These are phyloP conservation scores for Corythornis madagascariensis DNA, from an alignment of 2,113 vertebrate genomes.

Conservation along the genomic window DNA sequence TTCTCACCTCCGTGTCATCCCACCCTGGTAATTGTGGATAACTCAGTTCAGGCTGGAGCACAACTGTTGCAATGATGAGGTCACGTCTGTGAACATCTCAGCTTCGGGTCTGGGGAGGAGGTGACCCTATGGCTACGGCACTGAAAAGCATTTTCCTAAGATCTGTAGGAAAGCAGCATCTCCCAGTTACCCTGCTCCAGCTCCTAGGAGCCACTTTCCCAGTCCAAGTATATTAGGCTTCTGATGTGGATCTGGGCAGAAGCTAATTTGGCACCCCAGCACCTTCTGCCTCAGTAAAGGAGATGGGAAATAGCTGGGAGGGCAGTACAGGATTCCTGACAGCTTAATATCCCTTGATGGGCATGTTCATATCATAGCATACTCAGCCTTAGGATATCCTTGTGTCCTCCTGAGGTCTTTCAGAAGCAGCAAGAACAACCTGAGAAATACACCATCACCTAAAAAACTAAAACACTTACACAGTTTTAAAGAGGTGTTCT, in stretches of 20 bases:
- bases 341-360: not conserved
- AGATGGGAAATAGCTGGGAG: not conserved
- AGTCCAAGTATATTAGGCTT: not conserved
- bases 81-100: not conserved
- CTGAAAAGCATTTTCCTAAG: not conserved
- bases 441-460: not conserved
- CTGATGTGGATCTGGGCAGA: not conserved
- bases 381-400: not conserved
- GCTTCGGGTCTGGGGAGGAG: not conserved
- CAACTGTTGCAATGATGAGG: fast-evolving
- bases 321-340: not conserved
- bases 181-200: not conserved
- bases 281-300: not conserved
- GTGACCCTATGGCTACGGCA: not conserved
- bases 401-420: not conserved
- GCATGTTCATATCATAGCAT: fast-evolving
- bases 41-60: not conserved
- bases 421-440: not conserved
- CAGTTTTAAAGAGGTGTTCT: not conserved
- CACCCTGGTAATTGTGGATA: not conserved
- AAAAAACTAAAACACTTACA: not conserved
- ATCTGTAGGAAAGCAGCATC: not conserved
- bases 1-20: not conserved
- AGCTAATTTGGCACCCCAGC: fast-evolving
- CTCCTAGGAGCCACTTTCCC: not conserved